phyloP scores from a whole-genome alignment of 2,113 vertebrate species.

The Chitala chitala region DNA sequence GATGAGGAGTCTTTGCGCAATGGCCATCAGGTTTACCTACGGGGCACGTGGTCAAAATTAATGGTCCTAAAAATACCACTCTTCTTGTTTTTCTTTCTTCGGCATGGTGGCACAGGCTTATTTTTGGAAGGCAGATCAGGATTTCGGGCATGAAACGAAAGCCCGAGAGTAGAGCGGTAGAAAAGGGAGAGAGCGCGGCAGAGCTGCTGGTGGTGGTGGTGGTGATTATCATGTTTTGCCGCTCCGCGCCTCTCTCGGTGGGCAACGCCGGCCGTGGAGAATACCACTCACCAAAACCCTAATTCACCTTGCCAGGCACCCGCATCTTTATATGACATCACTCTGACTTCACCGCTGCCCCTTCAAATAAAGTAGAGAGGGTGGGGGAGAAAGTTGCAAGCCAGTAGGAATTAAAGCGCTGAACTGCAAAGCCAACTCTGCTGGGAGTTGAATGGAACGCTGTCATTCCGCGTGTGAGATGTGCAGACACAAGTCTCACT shows the following conservation, averaged over 20 bases:
- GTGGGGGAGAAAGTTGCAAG: conserved; percentile 53
- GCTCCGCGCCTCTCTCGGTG: conserved; percentile 56
- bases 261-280: conserved; percentile 61
- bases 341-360: conserved; percentile 69
- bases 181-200: conserved; percentile 64
- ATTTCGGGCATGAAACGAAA: conserved; percentile 81
- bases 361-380: conserved; percentile 49
- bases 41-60: conserved; percentile 92
- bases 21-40: conserved; percentile 83
- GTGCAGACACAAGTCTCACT: conserved; percentile 58
- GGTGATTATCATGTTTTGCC: conserved; percentile 80
- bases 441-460: conserved; percentile 38
- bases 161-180: conserved; percentile 64
- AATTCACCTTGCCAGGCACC: conserved; percentile 70
- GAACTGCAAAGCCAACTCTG: conserved; percentile 52
- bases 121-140: conserved; percentile 86
- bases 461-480: conserved; percentile 58
- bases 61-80: conserved; percentile 91
- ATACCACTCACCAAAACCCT: conserved; percentile 66
- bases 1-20: conserved; percentile 79
- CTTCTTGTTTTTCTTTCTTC: conserved; percentile 86
- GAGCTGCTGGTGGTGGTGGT: conserved; percentile 61
- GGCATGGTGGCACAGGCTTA: conserved; percentile 85
- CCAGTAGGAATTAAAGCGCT: conserved; percentile 53
- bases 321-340: conserved; percentile 75